Conservation (phyloP, 2,797 vertebrate genomes). For the Pseudocheirus occidentalis region DNA sequence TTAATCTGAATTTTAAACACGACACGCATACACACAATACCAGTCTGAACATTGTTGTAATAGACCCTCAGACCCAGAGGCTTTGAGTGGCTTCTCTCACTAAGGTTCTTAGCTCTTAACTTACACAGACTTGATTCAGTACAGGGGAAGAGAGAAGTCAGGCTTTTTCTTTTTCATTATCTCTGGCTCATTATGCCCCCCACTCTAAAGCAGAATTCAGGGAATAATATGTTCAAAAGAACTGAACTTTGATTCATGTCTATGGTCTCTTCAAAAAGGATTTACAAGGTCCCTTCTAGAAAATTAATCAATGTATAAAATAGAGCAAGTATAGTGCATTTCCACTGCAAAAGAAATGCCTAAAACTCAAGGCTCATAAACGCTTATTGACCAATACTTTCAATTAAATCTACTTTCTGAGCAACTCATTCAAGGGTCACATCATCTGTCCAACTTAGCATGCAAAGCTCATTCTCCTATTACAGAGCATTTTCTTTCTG, state of each 20-base stretch:
- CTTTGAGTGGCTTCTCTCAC: background rate
- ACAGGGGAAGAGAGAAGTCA: background rate
- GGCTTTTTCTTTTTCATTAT: background rate
- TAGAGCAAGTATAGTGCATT: background rate
- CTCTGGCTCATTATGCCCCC: background rate
- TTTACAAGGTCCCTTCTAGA: background rate
- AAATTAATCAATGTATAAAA: background rate
- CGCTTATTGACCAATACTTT: background rate
- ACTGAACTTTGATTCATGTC: background rate
- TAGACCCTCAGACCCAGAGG: background rate
- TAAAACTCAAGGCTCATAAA: background rate
- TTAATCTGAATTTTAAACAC: conserved; percentile 44
- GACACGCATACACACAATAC: background rate
- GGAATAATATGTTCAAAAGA: background rate
- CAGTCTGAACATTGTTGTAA: background rate
- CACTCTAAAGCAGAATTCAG: background rate
- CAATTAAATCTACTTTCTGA: background rate
- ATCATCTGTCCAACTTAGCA: background rate
- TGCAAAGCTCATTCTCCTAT: background rate
- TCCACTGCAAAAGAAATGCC: background rate
- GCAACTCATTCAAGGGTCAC: background rate
- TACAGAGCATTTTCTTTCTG: background rate
- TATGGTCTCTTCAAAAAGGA: background rate
- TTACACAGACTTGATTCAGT: background rate
- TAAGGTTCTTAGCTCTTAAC: background rate